Conservation (phyloP, 2,888 invertebrate species). For the Dynastes grantii region DNA sequence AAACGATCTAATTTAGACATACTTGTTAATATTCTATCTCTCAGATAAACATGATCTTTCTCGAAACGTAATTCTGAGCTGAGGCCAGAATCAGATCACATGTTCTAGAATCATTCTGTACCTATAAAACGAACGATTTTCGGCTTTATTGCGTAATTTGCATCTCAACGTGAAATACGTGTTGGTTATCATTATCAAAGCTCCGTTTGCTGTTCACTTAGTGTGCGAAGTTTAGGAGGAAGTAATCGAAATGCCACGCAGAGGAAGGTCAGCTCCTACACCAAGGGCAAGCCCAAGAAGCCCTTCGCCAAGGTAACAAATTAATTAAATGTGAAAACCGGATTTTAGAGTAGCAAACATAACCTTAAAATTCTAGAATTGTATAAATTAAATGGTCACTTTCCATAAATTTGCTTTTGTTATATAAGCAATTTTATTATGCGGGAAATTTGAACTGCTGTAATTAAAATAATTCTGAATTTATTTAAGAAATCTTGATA, state of each 20-base stretch:
- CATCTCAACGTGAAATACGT: constrained; percentile 3
- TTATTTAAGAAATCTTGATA: no score
- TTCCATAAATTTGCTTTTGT: neutral
- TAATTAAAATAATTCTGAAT: no score
- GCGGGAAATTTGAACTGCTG: neutral
- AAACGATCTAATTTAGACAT: neutral
- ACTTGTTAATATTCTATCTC: neutral
- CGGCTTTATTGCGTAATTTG: constrained; percentile 47
- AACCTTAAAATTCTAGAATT: neutral
- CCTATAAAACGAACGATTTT: constrained; percentile 44
- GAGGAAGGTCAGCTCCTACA: constrained; percentile 80
- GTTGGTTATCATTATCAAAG: neutral
- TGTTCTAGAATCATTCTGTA: constrained; percentile 49
- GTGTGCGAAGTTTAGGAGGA: neutral
- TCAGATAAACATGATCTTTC: neutral
- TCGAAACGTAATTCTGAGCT: constrained; percentile 9
- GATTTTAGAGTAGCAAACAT: neutral
- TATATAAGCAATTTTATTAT: neutral
- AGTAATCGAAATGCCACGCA: constrained; percentile 78
- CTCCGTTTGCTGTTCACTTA: neutral
- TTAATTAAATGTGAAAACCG: constrained; percentile 37
- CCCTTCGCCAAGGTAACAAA: constrained; percentile 59
- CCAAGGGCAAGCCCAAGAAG: constrained; percentile 72
- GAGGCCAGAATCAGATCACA: constrained; percentile 43
- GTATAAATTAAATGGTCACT: neutral